Percentiles rank a stretch among this genome's conserved stretches.
Evolutionary conservation across 2,888 invertebrate species (phyloP).

Genomic region (Glaucopsyche alexis): DNA sequence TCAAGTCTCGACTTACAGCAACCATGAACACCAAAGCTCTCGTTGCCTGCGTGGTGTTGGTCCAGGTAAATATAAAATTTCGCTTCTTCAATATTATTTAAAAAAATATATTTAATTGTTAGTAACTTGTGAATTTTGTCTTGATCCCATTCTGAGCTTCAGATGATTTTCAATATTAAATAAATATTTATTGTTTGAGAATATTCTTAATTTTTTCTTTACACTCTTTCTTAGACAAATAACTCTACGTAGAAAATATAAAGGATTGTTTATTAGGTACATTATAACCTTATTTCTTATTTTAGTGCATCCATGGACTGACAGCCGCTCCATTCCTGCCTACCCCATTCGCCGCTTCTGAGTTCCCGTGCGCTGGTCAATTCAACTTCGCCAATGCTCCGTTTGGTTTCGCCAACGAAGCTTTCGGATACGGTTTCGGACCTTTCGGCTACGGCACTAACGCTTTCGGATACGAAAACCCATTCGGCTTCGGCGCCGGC

Average conservation of each 20-base stretch:
- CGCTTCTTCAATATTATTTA: background rate
- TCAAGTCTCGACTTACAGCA: background rate
- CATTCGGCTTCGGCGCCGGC: background rate
- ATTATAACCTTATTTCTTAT: background rate
- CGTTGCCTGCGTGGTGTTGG: background rate
- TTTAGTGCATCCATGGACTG: constrained; percentile 13
- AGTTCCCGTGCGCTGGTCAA: background rate
- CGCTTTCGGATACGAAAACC: background rate
- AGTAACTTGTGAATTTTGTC: no score
- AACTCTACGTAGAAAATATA: background rate
- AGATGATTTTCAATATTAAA: no score
- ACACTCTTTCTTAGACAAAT: background rate
- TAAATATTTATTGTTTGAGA: no score
- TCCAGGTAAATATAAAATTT: background rate
- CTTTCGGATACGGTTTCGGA: background rate
- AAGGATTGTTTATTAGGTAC: no score
- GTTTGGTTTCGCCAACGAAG: background rate
- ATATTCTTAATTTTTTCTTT: background rate
- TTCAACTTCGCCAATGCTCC: background rate
- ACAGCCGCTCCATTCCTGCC: background rate
- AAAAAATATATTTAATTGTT: no score
- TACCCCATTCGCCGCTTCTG: background rate
- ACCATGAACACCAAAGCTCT: constrained; percentile 9
- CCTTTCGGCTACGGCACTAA: background rate
- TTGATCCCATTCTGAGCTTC: no score